Base-by-base conservation (phyloP, 2,888 invertebrate species). In the Trichopria drosophilae region DNA sequence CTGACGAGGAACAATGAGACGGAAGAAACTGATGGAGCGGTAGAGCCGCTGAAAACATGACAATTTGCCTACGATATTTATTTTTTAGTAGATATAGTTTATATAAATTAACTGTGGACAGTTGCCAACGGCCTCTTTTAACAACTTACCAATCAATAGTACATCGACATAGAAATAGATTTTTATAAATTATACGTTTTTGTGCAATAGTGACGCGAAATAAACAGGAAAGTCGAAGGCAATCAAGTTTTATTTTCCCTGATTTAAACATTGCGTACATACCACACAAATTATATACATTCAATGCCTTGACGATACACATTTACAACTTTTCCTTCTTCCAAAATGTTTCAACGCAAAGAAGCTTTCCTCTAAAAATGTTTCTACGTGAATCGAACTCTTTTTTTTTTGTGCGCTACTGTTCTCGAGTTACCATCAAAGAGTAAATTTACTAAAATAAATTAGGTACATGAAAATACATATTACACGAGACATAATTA, bases 211-310 rank as follows among this genome's bases (percentile, higher is more conserved):
- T n/a, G n/a, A n/a, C n/a, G n/a, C n/a, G n/a, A n/a, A n/a, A n/a
- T n/a, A n/a, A n/a, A n/a, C n/a, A n/a, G n/a, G 19, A 19, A 24
- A 36, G 13, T 54, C 66, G 62, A 73, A 72, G 71, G 69, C 67
- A 71, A 66, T 69, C 59, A 58, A 63, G 71, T 72, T 71, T 68
- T n/a, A n/a, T n/a, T 71, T 68, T 64, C 61, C 51, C 57, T 63
- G 47, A 60, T 65, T 63, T 57, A 58, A 58, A 63, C 63, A 67
- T 65, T 60, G 62, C 60, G 61, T 61, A 70, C 69, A 70, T 60
- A 59, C 66, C 70, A 73, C 71, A 71, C 66, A 60, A 70, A 67
- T 39, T 50, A 46, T 50, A 24, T 50, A 50, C 42, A 54, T 43
- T 35, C 44, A 45, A 35, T 42, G 37, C 28, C 37, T 52, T 55